These are phyloP conservation scores for Celastrina argiolus DNA, from an alignment of 2,888 invertebrate species.

Conservation along the genomic window DNA sequence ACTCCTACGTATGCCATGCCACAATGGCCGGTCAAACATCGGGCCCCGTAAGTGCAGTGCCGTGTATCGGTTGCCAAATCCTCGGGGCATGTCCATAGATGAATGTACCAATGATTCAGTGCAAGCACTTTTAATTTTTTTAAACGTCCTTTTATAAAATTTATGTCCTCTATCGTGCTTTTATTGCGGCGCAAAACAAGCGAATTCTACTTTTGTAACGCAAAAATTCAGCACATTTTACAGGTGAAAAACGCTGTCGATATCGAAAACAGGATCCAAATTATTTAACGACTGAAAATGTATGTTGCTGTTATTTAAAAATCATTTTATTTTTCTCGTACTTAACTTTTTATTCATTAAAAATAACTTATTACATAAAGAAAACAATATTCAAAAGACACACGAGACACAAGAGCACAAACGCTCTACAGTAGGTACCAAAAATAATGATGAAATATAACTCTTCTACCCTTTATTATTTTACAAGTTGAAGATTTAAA, in stretches of 20 bases:
- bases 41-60: conserved; percentile 65
- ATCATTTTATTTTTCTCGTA: not conserved
- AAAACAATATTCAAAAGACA: too few relatives aligned
- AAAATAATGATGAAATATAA: too few relatives aligned
- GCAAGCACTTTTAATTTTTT: conserved; percentile 67
- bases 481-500: too few relatives aligned
- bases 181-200: conserved; percentile 43
- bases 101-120: conserved; percentile 57
- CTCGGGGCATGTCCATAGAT: conserved; percentile 54
- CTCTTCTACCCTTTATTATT: too few relatives aligned
- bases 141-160: conserved; percentile 50
- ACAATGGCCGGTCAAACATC: conserved; percentile 32
- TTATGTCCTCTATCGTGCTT: conserved; percentile 56
- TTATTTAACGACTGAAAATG: not conserved
- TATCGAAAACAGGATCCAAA: conserved; percentile 6
- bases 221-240: conserved; percentile 29
- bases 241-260: conserved; percentile 24
- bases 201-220: conserved; percentile 31
- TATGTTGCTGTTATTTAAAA: not conserved
- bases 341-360: not conserved
- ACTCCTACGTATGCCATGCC: conserved; percentile 30
- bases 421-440: too few relatives aligned
- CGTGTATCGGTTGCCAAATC: conserved; percentile 74
- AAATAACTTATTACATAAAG: too few relatives aligned
- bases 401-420: too few relatives aligned